Conservation (phyloP, 2,888 invertebrate genomes). For the Calameuta filiformis region DNA sequence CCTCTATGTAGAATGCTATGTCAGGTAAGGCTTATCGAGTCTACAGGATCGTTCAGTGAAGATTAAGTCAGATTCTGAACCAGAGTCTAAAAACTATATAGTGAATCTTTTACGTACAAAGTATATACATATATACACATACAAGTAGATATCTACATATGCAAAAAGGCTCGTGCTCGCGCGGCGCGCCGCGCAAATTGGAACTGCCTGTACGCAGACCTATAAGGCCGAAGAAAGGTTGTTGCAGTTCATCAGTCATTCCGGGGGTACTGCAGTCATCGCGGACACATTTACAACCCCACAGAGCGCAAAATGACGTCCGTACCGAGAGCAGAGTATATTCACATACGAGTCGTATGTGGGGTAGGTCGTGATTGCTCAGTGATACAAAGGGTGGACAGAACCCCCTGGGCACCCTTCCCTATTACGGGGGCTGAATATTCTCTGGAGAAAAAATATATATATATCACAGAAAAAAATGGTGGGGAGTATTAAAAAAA, state of each 20-base stretch:
- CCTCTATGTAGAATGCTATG: not conserved
- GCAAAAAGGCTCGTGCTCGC: not conserved
- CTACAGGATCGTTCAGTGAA: too few species aligned
- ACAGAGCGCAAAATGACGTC: constrained; percentile 61
- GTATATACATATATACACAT: not conserved
- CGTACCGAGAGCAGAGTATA: constrained; percentile 31
- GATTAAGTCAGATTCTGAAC: not conserved
- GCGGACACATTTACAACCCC: constrained; percentile 56
- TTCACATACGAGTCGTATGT: constrained; percentile 36
- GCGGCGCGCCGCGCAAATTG: not conserved
- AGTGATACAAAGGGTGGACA: constrained; percentile 65
- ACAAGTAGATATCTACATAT: not conserved
- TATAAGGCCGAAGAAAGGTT: constrained; percentile 51
- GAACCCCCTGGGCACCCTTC: constrained; percentile 57
- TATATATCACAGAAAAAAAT: not conserved
- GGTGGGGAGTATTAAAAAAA: constrained; percentile 14
- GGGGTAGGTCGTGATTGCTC: constrained; percentile 66
- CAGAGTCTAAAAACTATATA: not conserved
- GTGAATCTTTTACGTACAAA: not conserved
- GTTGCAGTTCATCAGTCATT: constrained; percentile 66
- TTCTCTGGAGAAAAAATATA: not conserved
- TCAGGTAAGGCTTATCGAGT: too few species aligned
- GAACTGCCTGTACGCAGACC: not conserved
- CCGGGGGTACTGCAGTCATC: constrained; percentile 49
- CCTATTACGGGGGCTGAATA: constrained; percentile 37